Evolutionary conservation across 2,888 invertebrate species (phyloP).

Genomic region (Listrodromus nycthemerus): DNA sequence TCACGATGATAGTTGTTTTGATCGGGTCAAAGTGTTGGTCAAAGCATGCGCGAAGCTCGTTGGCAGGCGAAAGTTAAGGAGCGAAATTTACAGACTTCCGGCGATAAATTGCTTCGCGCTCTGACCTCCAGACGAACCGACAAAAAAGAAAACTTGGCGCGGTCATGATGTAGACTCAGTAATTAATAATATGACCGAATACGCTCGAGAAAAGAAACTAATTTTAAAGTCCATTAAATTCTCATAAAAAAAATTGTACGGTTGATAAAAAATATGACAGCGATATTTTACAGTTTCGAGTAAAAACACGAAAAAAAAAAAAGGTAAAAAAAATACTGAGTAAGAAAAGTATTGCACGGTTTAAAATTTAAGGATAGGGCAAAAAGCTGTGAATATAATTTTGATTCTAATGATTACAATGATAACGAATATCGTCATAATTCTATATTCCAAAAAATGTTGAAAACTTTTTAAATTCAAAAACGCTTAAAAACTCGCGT

Average conservation of each 20-base stretch:
- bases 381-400: too few species aligned
- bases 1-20: background rate
- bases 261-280: background rate
- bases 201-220: background rate
- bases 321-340: background rate
- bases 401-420: too few species aligned
- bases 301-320: background rate
- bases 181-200: conserved; percentile 30
- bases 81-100: conserved; percentile 14
- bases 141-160: conserved; percentile 18
- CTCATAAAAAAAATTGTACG: background rate
- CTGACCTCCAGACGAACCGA: conserved; percentile 39
- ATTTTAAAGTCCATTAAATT: background rate
- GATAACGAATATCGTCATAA: too few species aligned
- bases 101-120: conserved; percentile 23
- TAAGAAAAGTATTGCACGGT: background rate
- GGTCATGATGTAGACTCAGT: background rate
- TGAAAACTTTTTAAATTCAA: too few species aligned
- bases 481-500: too few species aligned
- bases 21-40: background rate
- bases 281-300: background rate
- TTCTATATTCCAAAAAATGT: too few species aligned
- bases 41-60: background rate
- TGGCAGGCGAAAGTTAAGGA: background rate
- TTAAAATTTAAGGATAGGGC: background rate